Evolutionary conservation across 2,888 invertebrate species (phyloP).

Genomic region (Nipponacmea schrenckii): DNA sequence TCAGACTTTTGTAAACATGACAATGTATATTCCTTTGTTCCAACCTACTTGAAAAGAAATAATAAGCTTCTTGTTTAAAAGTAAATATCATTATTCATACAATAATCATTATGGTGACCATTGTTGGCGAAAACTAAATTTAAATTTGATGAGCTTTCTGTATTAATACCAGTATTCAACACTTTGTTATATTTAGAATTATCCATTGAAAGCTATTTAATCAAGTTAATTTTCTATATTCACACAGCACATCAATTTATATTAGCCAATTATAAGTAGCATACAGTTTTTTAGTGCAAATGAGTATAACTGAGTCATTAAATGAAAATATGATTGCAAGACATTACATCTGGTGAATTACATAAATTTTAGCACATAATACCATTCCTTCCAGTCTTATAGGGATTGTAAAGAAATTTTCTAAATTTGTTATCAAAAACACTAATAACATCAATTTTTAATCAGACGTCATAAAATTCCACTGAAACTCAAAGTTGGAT

Average conservation of each 20-base stretch:
- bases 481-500: too few relatives aligned
- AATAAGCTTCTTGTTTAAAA: background rate
- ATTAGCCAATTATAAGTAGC: conserved; percentile 18
- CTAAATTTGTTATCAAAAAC: too few relatives aligned
- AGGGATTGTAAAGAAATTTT: too few relatives aligned
- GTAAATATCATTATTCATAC: background rate
- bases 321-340: too few relatives aligned
- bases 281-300: background rate
- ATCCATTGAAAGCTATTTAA: background rate
- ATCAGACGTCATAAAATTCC: too few relatives aligned
- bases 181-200: too few relatives aligned
- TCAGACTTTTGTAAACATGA: background rate
- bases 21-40: background rate
- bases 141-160: background rate
- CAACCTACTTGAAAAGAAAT: background rate
- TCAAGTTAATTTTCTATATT: conserved; percentile 8
- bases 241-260: conserved; percentile 9
- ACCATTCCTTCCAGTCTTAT: too few relatives aligned
- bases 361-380: too few relatives aligned
- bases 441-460: too few relatives aligned
- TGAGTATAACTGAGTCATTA: too few relatives aligned
- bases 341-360: too few relatives aligned
- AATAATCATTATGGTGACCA: background rate
- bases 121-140: background rate
- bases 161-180: background rate